Conservation (phyloP, 2,888 invertebrate genomes). For the Tipula confusa region DNA sequence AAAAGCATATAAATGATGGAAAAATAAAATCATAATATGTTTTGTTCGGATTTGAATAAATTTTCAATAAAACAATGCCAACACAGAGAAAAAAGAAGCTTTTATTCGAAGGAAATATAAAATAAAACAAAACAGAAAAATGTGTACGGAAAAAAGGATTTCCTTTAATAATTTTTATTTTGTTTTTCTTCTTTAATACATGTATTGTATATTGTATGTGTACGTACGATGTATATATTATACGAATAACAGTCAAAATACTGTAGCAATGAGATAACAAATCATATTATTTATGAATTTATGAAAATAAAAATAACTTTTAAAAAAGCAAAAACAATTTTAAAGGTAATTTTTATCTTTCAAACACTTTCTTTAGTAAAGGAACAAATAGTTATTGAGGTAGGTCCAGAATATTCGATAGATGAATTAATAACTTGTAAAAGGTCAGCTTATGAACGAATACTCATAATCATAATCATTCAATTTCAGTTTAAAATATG, state of each 20-base stretch:
- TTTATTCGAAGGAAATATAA: not conserved
- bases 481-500: no score
- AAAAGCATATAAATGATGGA: not conserved
- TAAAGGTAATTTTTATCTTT: not conserved
- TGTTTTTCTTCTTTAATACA: not conserved
- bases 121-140: not conserved
- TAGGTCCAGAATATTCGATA: not conserved
- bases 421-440: not conserved
- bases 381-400: not conserved
- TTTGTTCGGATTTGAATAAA: not conserved
- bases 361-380: not conserved
- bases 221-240: not conserved
- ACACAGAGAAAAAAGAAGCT: not conserved
- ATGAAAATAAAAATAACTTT: not conserved
- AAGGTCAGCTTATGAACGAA: not conserved
- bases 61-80: constrained; percentile 20
- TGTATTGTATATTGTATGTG: not conserved
- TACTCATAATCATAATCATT: no score
- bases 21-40: not conserved
- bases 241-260: not conserved
- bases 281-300: not conserved
- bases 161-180: constrained; percentile 3
- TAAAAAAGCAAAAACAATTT: not conserved
- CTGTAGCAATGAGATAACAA: constrained; percentile 12
- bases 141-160: not conserved